Conservation (phyloP, 2,888 invertebrate species). For the Acanthacorydalis orientalis region DNA sequence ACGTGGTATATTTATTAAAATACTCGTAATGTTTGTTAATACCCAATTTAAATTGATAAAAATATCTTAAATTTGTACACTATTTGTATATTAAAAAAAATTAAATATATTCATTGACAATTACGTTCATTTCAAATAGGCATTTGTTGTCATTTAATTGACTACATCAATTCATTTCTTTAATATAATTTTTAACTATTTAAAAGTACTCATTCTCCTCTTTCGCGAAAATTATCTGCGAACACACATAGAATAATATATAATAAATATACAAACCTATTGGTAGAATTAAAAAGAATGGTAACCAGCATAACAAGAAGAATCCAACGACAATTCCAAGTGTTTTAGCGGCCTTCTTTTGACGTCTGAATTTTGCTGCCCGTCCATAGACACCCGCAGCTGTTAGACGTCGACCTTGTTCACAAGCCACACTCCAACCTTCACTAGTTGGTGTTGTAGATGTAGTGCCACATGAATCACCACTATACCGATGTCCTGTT, state of each 20-base stretch:
- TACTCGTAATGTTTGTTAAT: too few relatives aligned
- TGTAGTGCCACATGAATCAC: too few relatives aligned
- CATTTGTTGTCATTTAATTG: too few relatives aligned
- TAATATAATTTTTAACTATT: background rate
- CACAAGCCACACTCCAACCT: constrained; percentile 6
- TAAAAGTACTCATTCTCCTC: background rate
- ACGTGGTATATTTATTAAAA: too few relatives aligned
- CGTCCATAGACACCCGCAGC: constrained; percentile 14
- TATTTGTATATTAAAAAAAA: too few relatives aligned
- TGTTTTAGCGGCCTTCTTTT: constrained; percentile 47
- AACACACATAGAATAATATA: background rate
- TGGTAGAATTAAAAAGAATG: constrained; percentile 48
- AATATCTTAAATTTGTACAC: too few relatives aligned
- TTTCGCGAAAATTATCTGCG: background rate
- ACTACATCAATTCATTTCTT: too few relatives aligned
- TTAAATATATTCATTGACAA: too few relatives aligned
- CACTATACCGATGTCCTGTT: background rate
- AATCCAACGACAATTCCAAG: constrained; percentile 46
- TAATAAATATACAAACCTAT: constrained; percentile 29
- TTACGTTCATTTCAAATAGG: too few relatives aligned
- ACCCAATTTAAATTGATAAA: too few relatives aligned
- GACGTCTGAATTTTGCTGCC: constrained; percentile 34
- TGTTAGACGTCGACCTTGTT: constrained; percentile 8
- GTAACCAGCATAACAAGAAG: constrained; percentile 50
- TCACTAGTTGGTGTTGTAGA: background rate